phyloP scores from a whole-genome alignment of 2,888 invertebrate genomes.

The Trachelus iudaicus region DNA sequence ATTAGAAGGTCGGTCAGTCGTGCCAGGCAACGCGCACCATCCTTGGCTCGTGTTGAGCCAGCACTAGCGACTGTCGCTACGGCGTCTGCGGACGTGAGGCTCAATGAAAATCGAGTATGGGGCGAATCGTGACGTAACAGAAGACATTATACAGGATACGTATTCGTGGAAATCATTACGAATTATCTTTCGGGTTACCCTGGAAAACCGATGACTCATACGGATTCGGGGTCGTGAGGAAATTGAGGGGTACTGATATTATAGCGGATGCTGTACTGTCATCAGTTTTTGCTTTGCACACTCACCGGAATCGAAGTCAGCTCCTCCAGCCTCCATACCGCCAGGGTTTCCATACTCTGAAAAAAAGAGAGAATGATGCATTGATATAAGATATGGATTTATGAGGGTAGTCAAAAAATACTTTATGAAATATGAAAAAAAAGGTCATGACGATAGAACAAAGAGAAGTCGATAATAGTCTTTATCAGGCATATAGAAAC shows the following conservation, averaged over 20 bases:
- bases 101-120: not conserved
- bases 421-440: not conserved
- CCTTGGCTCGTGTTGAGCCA: not conserved
- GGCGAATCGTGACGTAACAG: not conserved
- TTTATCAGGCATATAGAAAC: not conserved
- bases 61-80: not conserved
- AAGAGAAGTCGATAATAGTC: not conserved
- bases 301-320: conserved; percentile 85
- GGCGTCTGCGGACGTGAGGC: not conserved
- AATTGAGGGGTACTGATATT: not conserved
- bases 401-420: not conserved
- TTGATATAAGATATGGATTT: not conserved
- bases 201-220: not conserved
- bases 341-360: conserved; percentile 80
- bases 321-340: conserved; percentile 82
- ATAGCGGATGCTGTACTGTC: not conserved
- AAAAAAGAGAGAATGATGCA: conserved; percentile 56
- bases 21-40: not conserved
- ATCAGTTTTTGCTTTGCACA: conserved; percentile 20
- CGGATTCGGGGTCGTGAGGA: not conserved
- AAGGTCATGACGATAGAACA: not conserved
- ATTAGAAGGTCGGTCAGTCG: not conserved
- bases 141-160: not conserved
- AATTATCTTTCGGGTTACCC: not conserved
- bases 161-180: not conserved